These are phyloP conservation scores for Nomada flava DNA, from an alignment of 2,888 invertebrate species.

Conservation along the genomic window DNA sequence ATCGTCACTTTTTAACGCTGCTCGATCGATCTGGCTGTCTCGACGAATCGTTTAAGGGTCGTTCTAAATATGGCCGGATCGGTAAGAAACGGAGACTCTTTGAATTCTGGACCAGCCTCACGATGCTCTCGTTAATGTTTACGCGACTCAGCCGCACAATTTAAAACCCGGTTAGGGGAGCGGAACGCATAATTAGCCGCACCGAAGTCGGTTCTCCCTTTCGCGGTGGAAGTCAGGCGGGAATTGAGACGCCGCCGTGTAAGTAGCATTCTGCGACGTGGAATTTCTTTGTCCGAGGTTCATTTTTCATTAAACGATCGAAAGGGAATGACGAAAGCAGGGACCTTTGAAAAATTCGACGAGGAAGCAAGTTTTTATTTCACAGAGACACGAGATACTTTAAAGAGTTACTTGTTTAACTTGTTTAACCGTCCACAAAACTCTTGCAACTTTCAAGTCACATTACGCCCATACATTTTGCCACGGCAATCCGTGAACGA, in stretches of 20 bases:
- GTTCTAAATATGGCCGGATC: conserved; percentile 21
- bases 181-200: conserved; percentile 33
- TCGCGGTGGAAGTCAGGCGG: conserved; percentile 18
- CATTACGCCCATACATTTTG: no score
- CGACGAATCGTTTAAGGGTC: conserved; percentile 5
- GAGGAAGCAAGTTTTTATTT: no score
- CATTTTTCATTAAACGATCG: background rate
- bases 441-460: no score
- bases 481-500: no score
- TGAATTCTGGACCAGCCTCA: conserved; percentile 16
- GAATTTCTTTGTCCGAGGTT: background rate
- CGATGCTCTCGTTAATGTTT: conserved; percentile 36
- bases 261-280: background rate
- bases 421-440: no score
- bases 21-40: background rate
- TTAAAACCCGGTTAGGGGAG: conserved; percentile 29
- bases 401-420: no score
- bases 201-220: conserved; percentile 35
- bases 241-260: conserved; percentile 12
- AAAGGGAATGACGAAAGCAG: no score
- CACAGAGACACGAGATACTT: no score
- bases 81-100: conserved; percentile 12
- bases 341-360: no score
- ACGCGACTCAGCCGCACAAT: conserved; percentile 33
- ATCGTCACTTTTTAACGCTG: conserved; percentile 20